phyloP scores from a whole-genome alignment of 2,113 vertebrate species.

The Glareola pratincola region DNA sequence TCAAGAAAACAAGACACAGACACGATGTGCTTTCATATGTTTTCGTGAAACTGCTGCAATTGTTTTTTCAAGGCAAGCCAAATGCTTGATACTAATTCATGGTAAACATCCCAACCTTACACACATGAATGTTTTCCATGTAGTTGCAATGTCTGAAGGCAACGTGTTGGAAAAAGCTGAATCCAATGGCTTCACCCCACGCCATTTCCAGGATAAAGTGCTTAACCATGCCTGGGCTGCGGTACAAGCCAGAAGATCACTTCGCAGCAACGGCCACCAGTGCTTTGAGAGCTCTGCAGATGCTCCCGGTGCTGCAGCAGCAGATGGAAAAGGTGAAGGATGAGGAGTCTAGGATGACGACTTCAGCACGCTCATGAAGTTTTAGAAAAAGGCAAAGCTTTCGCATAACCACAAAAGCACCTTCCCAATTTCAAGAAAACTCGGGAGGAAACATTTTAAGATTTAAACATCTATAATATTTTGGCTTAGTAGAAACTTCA shows the following conservation, averaged over 20 bases:
- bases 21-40: neutral
- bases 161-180: rapidly evolving
- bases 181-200: neutral
- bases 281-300: neutral
- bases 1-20: neutral
- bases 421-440: neutral
- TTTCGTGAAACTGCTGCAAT: rapidly evolving
- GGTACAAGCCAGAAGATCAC: rapidly evolving
- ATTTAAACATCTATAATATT: neutral
- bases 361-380: rapidly evolving
- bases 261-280: neutral
- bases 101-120: rapidly evolving
- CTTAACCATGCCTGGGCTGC: neutral
- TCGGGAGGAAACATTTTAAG: neutral
- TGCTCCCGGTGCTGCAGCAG: neutral
- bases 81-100: rapidly evolving
- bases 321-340: neutral
- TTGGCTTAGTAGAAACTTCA: neutral
- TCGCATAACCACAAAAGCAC: neutral
- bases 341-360: neutral
- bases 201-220: too few species aligned
- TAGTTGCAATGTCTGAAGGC: neutral
- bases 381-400: neutral
- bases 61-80: neutral
- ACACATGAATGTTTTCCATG: rapidly evolving